phyloP scores from a whole-genome alignment of 2,888 invertebrate genomes.

The Meteorus cinctellus region DNA sequence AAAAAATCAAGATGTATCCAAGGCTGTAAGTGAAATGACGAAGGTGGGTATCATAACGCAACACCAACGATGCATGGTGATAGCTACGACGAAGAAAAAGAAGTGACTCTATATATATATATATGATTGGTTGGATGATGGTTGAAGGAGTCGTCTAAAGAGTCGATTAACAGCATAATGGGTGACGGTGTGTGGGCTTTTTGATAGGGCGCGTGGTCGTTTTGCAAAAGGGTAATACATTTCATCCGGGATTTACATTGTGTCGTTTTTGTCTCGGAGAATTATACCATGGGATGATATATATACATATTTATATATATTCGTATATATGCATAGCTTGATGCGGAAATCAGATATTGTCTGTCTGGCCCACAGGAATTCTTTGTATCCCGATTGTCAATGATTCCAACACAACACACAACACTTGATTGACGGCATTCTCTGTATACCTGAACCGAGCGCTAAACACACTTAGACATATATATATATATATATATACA shows the following conservation, averaged over 20 bases:
- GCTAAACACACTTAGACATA: background rate
- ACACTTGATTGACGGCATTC: conserved; percentile 19
- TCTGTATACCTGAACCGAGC: conserved; percentile 21
- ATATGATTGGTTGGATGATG: conserved; percentile 28
- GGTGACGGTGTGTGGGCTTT: conserved; percentile 63
- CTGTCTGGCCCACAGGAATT: conserved; percentile 22
- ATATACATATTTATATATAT: conserved; percentile 1
- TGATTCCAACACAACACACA: conserved; percentile 13
- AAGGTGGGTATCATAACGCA: conserved; percentile 2
- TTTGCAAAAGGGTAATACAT: conserved; percentile 62
- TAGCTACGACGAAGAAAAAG: background rate
- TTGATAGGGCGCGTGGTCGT: conserved; percentile 66
- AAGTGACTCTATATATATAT: background rate
- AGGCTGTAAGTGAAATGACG: conserved; percentile 14
- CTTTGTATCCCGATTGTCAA: conserved; percentile 13
- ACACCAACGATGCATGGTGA: background rate
- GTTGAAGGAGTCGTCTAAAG: conserved; percentile 53
- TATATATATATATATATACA: background rate
- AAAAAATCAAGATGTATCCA: conserved; percentile 14
- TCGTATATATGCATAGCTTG: conserved; percentile 1
- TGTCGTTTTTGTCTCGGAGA: conserved; percentile 41
- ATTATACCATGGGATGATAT: conserved; percentile 34
- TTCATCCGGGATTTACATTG: conserved; percentile 62
- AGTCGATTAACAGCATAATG: conserved; percentile 60
- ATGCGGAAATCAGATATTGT: conserved; percentile 34